These are phyloP conservation scores for Gallinago stenura DNA, from an alignment of 2,797 vertebrate genomes.

Conservation along the genomic window DNA sequence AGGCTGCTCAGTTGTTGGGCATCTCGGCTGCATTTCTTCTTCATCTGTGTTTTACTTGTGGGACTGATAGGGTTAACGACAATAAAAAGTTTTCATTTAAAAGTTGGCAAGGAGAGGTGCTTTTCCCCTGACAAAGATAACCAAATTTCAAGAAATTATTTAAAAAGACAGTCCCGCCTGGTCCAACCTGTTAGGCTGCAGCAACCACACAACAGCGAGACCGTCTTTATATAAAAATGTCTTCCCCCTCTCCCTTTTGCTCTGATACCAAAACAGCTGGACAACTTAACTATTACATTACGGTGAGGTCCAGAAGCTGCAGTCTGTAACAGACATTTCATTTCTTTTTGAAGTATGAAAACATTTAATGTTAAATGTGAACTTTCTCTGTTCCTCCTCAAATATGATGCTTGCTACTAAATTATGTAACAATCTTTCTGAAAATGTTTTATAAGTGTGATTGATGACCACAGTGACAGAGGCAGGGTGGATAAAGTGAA, in stretches of 20 bases:
- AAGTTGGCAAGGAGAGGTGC: background rate
- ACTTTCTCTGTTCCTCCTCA: background rate
- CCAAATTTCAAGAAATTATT: conserved; percentile 32
- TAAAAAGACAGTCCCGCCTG: background rate
- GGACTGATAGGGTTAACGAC: background rate
- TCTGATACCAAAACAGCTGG: background rate
- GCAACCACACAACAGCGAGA: background rate
- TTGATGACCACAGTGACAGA: background rate
- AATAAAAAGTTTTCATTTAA: background rate
- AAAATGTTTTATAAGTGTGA: background rate
- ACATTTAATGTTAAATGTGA: background rate
- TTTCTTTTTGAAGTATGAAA: background rate
- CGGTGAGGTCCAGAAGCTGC: background rate
- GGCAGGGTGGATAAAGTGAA: background rate
- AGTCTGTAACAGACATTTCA: background rate
- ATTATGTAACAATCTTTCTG: background rate
- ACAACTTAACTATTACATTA: background rate
- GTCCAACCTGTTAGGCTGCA: conserved; percentile 1
- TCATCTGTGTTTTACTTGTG: background rate
- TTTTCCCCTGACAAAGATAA: conserved; percentile 7
- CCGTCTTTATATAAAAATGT: background rate
- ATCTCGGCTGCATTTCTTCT: background rate
- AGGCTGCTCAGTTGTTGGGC: background rate
- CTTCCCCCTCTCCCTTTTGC: accelerated
- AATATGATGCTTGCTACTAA: background rate